A percentile compares a stretch with the other conserved stretches of the same genome.
These are phyloP conservation scores for Kryphioiulus occultus DNA, from an alignment of 2,888 invertebrate species.

Conservation along the genomic window DNA sequence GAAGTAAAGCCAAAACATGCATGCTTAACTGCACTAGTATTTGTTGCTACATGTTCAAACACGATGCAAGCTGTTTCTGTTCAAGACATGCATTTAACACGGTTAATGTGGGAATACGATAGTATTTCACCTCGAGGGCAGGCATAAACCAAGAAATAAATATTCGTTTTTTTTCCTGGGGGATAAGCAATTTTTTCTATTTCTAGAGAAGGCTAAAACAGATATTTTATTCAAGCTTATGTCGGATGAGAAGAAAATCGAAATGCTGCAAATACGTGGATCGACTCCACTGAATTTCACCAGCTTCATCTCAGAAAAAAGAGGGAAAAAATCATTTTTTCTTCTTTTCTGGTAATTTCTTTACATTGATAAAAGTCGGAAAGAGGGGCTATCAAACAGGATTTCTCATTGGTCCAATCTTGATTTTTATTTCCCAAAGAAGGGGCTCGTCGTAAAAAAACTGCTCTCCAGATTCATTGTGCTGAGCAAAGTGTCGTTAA, in stretches of 20 bases:
- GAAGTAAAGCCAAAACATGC: too few relatives aligned
- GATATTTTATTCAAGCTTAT: not conserved
- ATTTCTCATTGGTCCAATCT: not conserved
- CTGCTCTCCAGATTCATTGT: conserved; percentile 21
- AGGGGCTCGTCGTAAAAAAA: not conserved
- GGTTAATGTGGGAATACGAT: not conserved
- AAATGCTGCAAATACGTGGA: not conserved
- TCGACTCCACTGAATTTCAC: not conserved
- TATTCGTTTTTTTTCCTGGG: not conserved
- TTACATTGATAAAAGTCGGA: conserved; percentile 15
- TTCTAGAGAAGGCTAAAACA: not conserved
- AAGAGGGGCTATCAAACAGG: not conserved
- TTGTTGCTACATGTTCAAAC: not conserved
- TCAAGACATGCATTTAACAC: not conserved
- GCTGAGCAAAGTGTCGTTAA: conserved; percentile 21
- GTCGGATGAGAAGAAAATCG: not conserved
- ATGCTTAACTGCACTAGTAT: not conserved
- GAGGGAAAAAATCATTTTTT: not conserved
- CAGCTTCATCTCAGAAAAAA: not conserved
- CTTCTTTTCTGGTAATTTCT: not conserved
- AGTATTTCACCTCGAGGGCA: not conserved
- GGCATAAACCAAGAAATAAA: not conserved
- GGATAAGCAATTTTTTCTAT: not conserved
- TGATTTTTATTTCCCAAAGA: not conserved
- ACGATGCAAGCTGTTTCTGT: too few relatives aligned